A percentile compares a stretch with the other conserved stretches of the same genome.
Conservation (phyloP, 2,888 invertebrate genomes). For the Amblyteles armatorius region DNA sequence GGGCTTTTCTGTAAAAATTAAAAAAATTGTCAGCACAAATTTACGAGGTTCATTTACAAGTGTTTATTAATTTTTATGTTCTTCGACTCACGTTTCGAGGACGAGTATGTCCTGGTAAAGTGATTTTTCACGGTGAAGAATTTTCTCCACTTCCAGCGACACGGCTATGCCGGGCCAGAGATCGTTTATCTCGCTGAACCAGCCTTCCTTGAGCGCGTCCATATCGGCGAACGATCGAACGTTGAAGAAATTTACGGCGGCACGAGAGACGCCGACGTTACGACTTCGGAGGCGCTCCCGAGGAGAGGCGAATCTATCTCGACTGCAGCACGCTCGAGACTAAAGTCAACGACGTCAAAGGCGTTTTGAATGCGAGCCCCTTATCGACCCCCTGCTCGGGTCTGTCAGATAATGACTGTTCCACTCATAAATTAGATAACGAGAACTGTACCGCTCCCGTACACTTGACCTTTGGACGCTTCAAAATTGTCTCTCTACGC, state of each 20-base stretch:
- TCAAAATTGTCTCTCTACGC: constrained; percentile 7
- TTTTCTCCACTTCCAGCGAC: constrained; percentile 93
- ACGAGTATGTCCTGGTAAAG: constrained; percentile 94
- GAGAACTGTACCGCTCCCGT: constrained; percentile 13
- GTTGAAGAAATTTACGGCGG: neutral
- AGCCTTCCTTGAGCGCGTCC: constrained; percentile 91
- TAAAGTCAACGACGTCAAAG: constrained; percentile 41
- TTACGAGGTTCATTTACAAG: neutral
- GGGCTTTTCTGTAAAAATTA: constrained; percentile 87
- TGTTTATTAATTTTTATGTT: constrained; percentile 19
- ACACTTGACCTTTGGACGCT: constrained; percentile 65
- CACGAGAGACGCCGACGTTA: neutral
- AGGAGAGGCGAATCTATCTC: neutral
- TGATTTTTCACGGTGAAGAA: constrained; percentile 92
- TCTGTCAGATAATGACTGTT: constrained; percentile 66
- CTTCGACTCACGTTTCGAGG: constrained; percentile 89
- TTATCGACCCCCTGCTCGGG: constrained; percentile 67
- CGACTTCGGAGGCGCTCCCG: neutral
- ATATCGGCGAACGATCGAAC: constrained; percentile 83
- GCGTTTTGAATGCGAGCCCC: constrained; percentile 51
- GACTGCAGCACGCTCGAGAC: constrained; percentile 30
- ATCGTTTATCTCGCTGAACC: constrained; percentile 97
- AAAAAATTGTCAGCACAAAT: neutral
- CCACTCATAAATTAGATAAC: constrained; percentile 70
- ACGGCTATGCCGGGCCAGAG: constrained; percentile 96